phyloP scores from a whole-genome alignment of 2,113 vertebrate genomes.

The Dissostichus mawsoni region DNA sequence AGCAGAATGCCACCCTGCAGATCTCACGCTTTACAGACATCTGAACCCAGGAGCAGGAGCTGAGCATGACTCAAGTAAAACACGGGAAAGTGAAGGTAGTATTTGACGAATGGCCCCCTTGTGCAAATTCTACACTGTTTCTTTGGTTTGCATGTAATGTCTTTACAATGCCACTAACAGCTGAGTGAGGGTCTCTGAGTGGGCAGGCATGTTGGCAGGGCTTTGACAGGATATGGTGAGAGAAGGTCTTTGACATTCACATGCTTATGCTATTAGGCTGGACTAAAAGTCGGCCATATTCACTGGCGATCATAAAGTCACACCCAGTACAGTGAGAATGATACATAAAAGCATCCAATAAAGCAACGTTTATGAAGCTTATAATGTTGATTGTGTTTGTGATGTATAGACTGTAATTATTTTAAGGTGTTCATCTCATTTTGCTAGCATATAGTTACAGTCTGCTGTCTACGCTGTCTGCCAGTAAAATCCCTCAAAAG shows the following conservation, averaged over 20 bases:
- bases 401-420: background rate
- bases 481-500: background rate
- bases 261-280: constrained; percentile 69
- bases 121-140: constrained; percentile 52
- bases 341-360: constrained; percentile 11
- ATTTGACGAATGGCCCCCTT: constrained; percentile 55
- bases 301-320: constrained; percentile 47
- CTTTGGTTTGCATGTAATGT: constrained; percentile 71
- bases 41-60: constrained; percentile 31
- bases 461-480: background rate
- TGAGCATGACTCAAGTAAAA: constrained; percentile 62
- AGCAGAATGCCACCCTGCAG: constrained; percentile 20
- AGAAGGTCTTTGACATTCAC: constrained; percentile 59
- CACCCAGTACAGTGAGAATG: constrained; percentile 1
- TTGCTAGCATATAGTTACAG: background rate
- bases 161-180: constrained; percentile 66
- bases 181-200: constrained; percentile 30
- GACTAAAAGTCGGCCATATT: constrained; percentile 72
- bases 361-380: constrained; percentile 5
- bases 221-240: constrained; percentile 57
- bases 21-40: constrained; percentile 32
- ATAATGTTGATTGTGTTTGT: background rate
- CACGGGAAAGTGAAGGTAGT: constrained; percentile 47
- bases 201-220: constrained; percentile 51
- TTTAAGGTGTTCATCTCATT: constrained; percentile 2